Conservation (phyloP, 1,140 invertebrate genomes). For the Neotoxoptera formosana region DNA sequence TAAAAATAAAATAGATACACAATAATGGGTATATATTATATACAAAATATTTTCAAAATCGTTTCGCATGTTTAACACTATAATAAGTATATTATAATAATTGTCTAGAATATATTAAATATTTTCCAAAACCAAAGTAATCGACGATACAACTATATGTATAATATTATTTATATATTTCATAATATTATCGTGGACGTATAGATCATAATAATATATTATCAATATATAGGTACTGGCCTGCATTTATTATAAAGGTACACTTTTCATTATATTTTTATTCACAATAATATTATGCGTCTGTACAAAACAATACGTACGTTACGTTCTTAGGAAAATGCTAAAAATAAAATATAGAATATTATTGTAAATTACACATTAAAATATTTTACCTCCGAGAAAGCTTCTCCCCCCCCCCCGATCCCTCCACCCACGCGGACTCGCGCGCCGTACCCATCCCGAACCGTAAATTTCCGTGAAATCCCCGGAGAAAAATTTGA, state of each 20-base stretch:
- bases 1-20: neutral
- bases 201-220: neutral
- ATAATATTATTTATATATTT: neutral
- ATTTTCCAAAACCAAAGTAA: conserved; percentile 6
- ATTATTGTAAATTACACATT: neutral
- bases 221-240: neutral
- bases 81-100: neutral
- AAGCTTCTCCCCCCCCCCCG: neutral
- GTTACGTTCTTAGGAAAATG: neutral
- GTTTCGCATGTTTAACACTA: neutral
- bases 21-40: conserved; percentile 5
- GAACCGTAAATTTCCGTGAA: neutral
- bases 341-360: neutral
- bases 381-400: neutral
- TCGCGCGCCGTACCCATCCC: neutral
- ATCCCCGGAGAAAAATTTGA: neutral
- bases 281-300: neutral
- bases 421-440: neutral
- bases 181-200: neutral
- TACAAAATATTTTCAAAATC: conserved; percentile 5
- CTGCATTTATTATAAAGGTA: neutral
- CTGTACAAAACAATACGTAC: neutral
- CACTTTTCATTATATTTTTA: neutral
- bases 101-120: neutral
- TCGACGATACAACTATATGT: neutral